Evolutionary conservation across 2,888 invertebrate genomes (phyloP), one percentile per base, ranked within the genome.

Genomic region (Ophion costatus): DNA sequence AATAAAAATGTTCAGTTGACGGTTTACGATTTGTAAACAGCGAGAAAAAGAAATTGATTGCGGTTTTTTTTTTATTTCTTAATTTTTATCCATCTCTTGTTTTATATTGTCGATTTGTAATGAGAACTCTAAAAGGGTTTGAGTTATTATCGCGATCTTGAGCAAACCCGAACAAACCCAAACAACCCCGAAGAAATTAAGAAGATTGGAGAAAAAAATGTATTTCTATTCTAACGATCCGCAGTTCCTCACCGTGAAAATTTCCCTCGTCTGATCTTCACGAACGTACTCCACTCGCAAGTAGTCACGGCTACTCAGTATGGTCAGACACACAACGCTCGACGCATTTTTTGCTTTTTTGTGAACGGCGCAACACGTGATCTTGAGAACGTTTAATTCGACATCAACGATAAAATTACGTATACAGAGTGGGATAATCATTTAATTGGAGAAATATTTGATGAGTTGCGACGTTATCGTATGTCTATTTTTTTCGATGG

Each of bases 211-310:
- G 17, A 51, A 51, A 51, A 17, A 17, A 51, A 5, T 51, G 17
- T 51, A 0, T 11, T 51, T 17, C 2, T 17, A 51, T 51, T 51
- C 17, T 20, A 59, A 22, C 20, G 20, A 22, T 20, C 9, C 59
- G 7, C 10, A 20, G 9, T 59, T 59, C 4, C 22, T 5, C 59
- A 22, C 22, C 59, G 59, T 22, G 59, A 0, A 38, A 38, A 38
- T 67, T 69, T 17, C 1, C 14, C 5, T 6, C 20, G 64, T 75
- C 63, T 20, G 61, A 11, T 10, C 61, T 24, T 24, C 24, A 24
- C 51, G 10, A 29, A 29, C 61, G 22, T 24, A 9, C 64, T 29
- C 75, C 29, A 74, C 74, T 74, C 11, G 14, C 63, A 51, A 74
- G 74, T 63, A 63, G 63, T 63, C 9, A 22, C 10, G 10, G 24